Conservation (phyloP, 92 coral and sea anemone species). For the Phenganax subtilis region DNA sequence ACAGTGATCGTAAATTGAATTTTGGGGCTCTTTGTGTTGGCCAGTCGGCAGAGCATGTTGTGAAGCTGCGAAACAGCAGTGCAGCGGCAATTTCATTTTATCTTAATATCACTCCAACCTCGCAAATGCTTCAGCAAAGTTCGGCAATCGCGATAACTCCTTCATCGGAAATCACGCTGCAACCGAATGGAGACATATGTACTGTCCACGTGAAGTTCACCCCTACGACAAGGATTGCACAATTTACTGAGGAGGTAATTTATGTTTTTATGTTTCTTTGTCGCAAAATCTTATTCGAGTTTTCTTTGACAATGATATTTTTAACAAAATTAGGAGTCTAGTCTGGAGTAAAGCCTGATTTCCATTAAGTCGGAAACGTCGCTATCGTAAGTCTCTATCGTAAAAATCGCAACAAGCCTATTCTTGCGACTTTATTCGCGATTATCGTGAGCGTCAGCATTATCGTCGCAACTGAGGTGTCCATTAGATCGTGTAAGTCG, state of each 20-base stretch:
- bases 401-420: no score
- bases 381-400: no score
- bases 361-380: no score
- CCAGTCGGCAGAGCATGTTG: conserved; percentile 70
- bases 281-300: neutral
- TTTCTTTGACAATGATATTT: neutral
- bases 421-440: no score
- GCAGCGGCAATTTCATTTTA: conserved; percentile 90
- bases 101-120: conserved; percentile 82
- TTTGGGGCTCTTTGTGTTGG: conserved; percentile 89
- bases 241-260: conserved; percentile 87
- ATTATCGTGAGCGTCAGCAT: no score
- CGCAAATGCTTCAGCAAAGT: conserved; percentile 76
- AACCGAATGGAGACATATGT: conserved; percentile 78
- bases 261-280: no score
- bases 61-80: conserved; percentile 83
- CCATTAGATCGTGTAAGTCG: no score
- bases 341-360: no score
- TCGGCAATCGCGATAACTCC: conserved; percentile 70
- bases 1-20: conserved; percentile 71
- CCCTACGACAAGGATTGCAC: conserved; percentile 86
- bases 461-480: no score
- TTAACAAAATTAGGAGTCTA: neutral
- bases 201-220: conserved; percentile 76
- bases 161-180: conserved; percentile 73